These are phyloP conservation scores for Nymphicus hollandicus DNA, from an alignment of 2,113 vertebrate species.

Conservation along the genomic window DNA sequence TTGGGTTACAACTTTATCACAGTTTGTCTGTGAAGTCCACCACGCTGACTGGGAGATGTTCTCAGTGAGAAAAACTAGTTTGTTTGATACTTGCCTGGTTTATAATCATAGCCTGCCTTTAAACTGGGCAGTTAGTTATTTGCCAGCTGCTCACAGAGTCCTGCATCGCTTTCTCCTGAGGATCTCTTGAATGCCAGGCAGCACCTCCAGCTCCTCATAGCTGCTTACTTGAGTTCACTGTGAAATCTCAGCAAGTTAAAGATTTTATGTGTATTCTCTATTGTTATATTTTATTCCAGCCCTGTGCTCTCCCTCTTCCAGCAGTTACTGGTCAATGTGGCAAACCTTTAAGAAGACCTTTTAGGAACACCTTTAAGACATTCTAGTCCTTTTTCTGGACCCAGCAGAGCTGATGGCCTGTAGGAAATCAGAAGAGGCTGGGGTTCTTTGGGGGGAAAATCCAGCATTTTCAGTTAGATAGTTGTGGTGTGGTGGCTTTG, in stretches of 20 bases:
- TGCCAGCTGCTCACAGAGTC: background rate
- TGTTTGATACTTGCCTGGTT: background rate
- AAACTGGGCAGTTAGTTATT: background rate
- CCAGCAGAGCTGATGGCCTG: background rate
- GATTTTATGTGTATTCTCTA: background rate
- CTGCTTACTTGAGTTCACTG: background rate
- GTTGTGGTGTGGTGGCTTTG: background rate
- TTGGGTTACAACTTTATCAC: background rate
- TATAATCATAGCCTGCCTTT: background rate
- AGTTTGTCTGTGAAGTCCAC: background rate
- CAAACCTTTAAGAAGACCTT: background rate
- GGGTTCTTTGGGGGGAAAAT: background rate
- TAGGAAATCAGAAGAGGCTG: background rate
- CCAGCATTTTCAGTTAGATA: background rate
- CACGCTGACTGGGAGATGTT: rapidly evolving
- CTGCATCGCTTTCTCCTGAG: background rate
- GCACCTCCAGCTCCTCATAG: background rate
- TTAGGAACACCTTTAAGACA: background rate
- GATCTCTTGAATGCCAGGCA: background rate
- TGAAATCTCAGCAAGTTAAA: background rate
- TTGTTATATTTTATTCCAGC: background rate
- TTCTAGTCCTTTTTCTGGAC: background rate
- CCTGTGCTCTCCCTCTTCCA: background rate
- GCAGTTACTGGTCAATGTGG: background rate
- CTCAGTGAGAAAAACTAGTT: background rate